Base-by-base conservation (phyloP, 1,140 invertebrate species). In the Copidosoma floridanum region DNA sequence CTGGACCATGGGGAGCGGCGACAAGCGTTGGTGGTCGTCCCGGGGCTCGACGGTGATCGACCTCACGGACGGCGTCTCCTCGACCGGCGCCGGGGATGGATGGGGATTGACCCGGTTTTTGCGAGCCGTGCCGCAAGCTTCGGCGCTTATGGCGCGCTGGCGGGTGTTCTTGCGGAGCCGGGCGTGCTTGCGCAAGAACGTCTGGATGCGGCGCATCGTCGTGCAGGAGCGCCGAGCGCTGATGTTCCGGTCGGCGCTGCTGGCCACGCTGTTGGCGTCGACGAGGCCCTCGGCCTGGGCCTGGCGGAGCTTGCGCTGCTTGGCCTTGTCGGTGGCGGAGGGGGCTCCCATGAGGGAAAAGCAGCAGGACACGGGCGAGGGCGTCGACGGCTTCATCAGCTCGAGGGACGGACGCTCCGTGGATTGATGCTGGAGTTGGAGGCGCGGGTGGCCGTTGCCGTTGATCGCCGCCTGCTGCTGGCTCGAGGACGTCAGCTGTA, bases 331-430 rank as follows among this genome's bases (percentile, higher is more conserved):
- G 40, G 56, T 27, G 41, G 12, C 51, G 11, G 14, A 46, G 7
- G 64, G 47, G 14, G 62, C 60, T 20, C 51, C 71, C 32, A 74
- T 70, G 0, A 78, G 73, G 0, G 74, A 74, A 44, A 78, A 80
- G 35, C 77, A 80, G 37, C 77, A 80, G 8, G 77, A 79, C 0
- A 79, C 75, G 0, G 77, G 77, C 11, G 77, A 78, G 0, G 76
- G 76, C 0, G 77, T 78, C 6, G 75, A 74, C 14, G 76, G 74
- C 20, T 78, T 77, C n/a, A n/a, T n/a, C 0, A 72, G 48, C 29
- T 76, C 72, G 12, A 71, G 32, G 0, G 48, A 27, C 10, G 54
- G 61, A 2, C 47, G 44, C 2, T 40, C 24, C 35, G 26, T 44
- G 0, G 20, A 18, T 18, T 12, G 38, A 2, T 18, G 43, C 5